Conservation (phyloP, 2,797 vertebrate genomes). For the Spinibarbus caldwelli region DNA sequence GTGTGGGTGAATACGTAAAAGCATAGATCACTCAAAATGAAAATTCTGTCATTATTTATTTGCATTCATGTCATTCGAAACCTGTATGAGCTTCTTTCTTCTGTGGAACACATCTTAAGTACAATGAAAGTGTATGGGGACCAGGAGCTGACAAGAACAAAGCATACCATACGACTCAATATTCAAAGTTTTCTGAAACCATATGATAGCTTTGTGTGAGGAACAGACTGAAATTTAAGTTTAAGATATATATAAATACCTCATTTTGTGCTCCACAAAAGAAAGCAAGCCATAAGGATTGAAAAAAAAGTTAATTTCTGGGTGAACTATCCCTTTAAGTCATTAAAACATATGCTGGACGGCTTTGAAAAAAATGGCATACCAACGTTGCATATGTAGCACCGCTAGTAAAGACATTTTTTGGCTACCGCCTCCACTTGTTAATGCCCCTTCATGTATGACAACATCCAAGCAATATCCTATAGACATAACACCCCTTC, state of each 20-base stretch:
- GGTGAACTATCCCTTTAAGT: neutral
- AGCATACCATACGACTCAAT: neutral
- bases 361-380: constrained; percentile 4
- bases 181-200: neutral
- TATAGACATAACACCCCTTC: constrained; percentile 25
- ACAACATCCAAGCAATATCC: constrained; percentile 44
- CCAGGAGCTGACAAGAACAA: neutral
- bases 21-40: no score
- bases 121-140: neutral
- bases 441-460: constrained; percentile 27
- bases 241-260: neutral
- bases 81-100: neutral
- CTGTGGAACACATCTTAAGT: neutral
- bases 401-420: neutral
- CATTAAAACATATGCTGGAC: neutral
- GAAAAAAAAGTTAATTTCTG: neutral
- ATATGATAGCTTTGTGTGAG: neutral
- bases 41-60: neutral
- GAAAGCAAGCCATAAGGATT: neutral
- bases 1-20: neutral
- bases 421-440: constrained; percentile 30
- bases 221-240: neutral
- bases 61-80: neutral
- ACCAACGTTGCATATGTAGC: neutral
- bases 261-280: neutral